These are phyloP conservation scores for Acrocephalus arundinaceus DNA, from an alignment of 2,113 vertebrate species.

Conservation along the genomic window DNA sequence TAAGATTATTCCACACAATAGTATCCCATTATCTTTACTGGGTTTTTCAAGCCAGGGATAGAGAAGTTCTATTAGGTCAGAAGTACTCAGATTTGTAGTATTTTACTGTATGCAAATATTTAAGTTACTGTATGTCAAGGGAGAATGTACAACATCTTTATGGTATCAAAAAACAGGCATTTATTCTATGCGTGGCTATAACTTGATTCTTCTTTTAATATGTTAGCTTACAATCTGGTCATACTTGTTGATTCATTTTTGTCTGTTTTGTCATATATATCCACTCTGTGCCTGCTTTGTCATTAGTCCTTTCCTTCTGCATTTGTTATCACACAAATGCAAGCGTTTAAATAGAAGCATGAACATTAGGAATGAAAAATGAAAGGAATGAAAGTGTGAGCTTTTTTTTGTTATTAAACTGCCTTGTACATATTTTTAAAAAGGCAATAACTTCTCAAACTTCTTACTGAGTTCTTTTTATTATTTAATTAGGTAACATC, in stretches of 20 bases:
- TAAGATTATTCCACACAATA: background rate
- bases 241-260: background rate
- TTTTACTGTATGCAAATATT: background rate
- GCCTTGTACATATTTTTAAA: background rate
- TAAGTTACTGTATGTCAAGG: background rate
- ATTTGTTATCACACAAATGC: background rate
- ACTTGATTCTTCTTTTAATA: background rate
- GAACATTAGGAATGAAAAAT: background rate
- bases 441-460: background rate
- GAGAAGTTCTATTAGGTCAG: background rate
- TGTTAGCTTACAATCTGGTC: background rate
- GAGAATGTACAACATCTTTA: background rate
- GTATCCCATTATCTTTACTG: background rate
- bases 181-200: background rate
- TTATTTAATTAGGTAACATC: conserved; percentile 73
- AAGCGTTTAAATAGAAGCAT: background rate
- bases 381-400: background rate
- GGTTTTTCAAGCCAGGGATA: background rate
- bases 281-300: background rate
- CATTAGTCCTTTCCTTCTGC: background rate
- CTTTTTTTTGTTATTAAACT: background rate
- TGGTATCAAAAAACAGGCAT: background rate
- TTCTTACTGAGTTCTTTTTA: background rate
- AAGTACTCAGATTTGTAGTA: background rate
- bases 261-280: background rate